Evolutionary conservation across 2,113 vertebrate species (phyloP).

Genomic region (Pantherophis guttatus): DNA sequence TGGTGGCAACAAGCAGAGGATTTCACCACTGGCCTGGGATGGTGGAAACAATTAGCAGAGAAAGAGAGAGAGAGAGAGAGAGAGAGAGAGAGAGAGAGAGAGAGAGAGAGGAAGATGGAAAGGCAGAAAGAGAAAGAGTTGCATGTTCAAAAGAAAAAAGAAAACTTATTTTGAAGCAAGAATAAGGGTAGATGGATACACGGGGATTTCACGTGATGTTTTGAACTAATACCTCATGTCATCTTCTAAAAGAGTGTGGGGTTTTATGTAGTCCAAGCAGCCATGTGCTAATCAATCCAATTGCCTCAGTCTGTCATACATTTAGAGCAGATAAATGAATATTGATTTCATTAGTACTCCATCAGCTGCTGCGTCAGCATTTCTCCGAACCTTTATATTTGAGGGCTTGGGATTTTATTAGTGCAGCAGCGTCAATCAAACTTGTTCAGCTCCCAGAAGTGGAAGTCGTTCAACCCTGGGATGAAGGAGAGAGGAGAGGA

Average conservation of each 20-base stretch:
- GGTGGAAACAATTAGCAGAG: background rate
- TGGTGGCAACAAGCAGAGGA: too few species aligned
- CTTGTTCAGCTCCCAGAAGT: slow-evolving; percentile 14
- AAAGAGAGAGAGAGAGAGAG: accelerated
- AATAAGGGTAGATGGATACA: slow-evolving; percentile 37
- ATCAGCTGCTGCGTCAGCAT: slow-evolving; percentile 41
- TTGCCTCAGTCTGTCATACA: slow-evolving; percentile 41
- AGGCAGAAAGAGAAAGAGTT: too few species aligned
- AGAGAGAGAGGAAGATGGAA: accelerated
- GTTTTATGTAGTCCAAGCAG: slow-evolving; percentile 26
- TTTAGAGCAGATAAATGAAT: slow-evolving; percentile 56
- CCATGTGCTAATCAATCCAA: slow-evolving; percentile 36
- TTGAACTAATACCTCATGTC: slow-evolving; percentile 32
- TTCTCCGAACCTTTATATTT: slow-evolving; percentile 17
- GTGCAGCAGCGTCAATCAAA: slow-evolving; percentile 28
- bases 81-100: accelerated
- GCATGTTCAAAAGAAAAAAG: background rate
- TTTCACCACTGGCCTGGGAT: background rate
- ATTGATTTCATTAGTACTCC: slow-evolving; percentile 49
- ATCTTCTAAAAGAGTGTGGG: slow-evolving; percentile 37
- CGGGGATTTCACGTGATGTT: slow-evolving; percentile 25
- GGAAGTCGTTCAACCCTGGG: background rate
- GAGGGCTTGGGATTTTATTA: background rate
- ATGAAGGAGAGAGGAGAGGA: background rate
- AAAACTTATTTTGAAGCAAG: slow-evolving; percentile 46